Conservation (phyloP, 2,888 invertebrate species). For the Rhagonycha lutea region DNA sequence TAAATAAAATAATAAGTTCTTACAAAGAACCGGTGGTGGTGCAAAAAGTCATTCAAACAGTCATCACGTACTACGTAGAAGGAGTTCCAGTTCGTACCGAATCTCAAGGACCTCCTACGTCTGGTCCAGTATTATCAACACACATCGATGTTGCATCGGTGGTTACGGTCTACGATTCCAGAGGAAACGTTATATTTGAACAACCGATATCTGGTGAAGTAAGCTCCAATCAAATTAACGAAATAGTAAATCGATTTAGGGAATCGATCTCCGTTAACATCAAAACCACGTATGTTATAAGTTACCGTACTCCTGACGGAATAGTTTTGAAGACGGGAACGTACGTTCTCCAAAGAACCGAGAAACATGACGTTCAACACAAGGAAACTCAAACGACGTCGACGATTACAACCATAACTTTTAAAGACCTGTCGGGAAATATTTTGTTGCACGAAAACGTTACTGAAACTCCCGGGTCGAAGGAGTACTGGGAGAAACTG, state of each 20-base stretch:
- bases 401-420: slow-evolving; percentile 7
- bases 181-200: background rate
- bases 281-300: background rate
- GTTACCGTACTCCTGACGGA: background rate
- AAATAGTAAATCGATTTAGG: background rate
- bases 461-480: background rate
- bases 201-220: background rate
- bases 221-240: background rate
- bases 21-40: background rate
- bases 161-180: background rate
- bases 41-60: background rate
- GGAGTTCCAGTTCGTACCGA: background rate
- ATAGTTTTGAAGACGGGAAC: slow-evolving; percentile 5
- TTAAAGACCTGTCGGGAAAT: slow-evolving; percentile 1
- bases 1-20: background rate
- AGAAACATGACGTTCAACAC: background rate
- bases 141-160: background rate
- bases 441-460: background rate
- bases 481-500: slow-evolving; percentile 8
- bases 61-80: background rate
- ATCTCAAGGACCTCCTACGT: background rate
- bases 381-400: background rate
- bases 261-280: background rate
- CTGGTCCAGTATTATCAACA: background rate
- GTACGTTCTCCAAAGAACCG: background rate